Evolutionary conservation across 2,888 invertebrate species (phyloP).

Genomic region (Nemurella pictetii): DNA sequence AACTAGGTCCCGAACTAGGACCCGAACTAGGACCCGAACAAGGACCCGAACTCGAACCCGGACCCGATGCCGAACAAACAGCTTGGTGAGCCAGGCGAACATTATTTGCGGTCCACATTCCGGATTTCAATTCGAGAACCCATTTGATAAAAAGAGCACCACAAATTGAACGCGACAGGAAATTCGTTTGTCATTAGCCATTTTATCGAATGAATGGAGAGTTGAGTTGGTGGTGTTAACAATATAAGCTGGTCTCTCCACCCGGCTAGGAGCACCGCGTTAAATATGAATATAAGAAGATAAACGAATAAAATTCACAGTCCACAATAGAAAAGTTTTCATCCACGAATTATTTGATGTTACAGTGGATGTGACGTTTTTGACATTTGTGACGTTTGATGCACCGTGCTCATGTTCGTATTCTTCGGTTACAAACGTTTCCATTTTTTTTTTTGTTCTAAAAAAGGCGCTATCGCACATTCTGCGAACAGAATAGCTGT

Average conservation of each 20-base stretch:
- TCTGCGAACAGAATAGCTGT: background rate
- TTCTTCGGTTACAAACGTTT: background rate
- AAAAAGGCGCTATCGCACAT: too few species aligned
- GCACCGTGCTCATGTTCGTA: background rate
- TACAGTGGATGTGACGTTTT: background rate
- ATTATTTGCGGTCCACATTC: slow-evolving; percentile 22
- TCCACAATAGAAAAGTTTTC: background rate
- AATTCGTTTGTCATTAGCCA: slow-evolving; percentile 24
- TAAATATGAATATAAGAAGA: background rate
- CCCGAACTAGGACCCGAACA: background rate
- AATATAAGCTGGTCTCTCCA: background rate
- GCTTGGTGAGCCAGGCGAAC: background rate
- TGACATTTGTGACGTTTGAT: too few species aligned
- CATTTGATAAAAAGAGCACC: slow-evolving; percentile 10
- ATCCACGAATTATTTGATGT: background rate
- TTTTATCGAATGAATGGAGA: slow-evolving; percentile 17
- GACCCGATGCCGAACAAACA: background rate
- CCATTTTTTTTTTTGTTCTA: too few species aligned
- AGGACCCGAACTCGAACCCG: background rate
- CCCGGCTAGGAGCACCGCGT: background rate
- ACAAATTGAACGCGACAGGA: slow-evolving; percentile 26
- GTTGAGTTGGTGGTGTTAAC: background rate
- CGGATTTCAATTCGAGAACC: slow-evolving; percentile 23
- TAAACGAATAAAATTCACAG: background rate
- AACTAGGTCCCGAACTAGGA: background rate